Conservation (phyloP, 2,113 vertebrate species). For the Semicossyphus pulcher region DNA sequence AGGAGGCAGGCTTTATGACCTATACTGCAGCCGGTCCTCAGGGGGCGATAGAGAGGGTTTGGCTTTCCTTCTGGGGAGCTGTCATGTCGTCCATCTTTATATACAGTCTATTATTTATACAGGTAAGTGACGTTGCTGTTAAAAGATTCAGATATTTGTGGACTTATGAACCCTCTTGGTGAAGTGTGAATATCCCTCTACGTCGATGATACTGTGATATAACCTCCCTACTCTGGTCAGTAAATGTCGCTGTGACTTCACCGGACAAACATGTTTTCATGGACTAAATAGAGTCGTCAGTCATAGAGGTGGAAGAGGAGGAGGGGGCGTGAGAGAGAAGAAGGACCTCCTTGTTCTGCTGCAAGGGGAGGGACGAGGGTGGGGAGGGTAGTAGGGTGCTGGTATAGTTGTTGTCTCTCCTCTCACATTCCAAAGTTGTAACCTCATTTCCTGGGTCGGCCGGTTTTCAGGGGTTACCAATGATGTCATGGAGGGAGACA, state of each 20-base stretch:
- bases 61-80: no score
- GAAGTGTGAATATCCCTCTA: constrained; percentile 3
- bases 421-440: constrained; percentile 76
- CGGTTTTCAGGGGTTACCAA: constrained; percentile 72
- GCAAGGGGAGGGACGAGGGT: neutral
- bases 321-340: constrained; percentile 48
- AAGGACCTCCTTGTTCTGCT: constrained; percentile 67
- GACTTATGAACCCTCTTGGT: constrained; percentile 13
- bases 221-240: neutral
- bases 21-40: no score
- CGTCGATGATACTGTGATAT: constrained; percentile 2
- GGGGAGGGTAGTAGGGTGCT: constrained; percentile 13
- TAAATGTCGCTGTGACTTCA: constrained; percentile 42
- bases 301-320: constrained; percentile 31
- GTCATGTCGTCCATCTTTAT: no score
- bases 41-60: no score
- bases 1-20: no score
- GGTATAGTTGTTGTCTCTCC: constrained; percentile 46
- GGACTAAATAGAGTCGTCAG: constrained; percentile 53
- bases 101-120: no score
- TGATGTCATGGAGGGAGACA: constrained; percentile 78
- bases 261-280: constrained; percentile 46
- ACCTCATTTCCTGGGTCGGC: constrained; percentile 81
- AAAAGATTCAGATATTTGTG: constrained; percentile 22
- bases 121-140: constrained; percentile 63